A percentile compares a stretch with the other conserved stretches of the same genome.
phyloP scores from a whole-genome alignment of 2,888 invertebrate species.

The Ectemnius lituratus region DNA sequence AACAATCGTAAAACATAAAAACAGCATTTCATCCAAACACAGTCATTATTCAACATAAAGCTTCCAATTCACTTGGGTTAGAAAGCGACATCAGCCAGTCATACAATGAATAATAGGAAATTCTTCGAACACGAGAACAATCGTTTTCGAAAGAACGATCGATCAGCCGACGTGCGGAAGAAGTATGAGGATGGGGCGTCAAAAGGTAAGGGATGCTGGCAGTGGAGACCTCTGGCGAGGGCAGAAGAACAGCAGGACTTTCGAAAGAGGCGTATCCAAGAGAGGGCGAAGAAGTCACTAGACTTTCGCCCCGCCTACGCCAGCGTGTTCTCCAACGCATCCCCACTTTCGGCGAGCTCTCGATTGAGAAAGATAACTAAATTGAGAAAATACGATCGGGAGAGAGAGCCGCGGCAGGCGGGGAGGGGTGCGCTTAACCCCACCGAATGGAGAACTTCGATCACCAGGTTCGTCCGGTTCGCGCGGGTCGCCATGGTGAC shows the following conservation, averaged over 20 bases:
- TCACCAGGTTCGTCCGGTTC: conserved; percentile 45
- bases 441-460: conserved; percentile 50
- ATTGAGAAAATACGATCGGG: no score
- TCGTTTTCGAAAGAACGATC: no score
- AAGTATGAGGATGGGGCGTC: no score
- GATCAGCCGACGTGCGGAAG: no score
- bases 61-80: no score
- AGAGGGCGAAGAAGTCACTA: conserved; percentile 66
- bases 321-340: conserved; percentile 54
- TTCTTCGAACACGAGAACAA: no score
- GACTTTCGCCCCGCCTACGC: conserved; percentile 67
- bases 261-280: conserved; percentile 66
- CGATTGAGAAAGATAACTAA: not conserved
- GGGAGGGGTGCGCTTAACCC: conserved; percentile 44
- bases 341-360: conserved; percentile 35
- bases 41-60: no score
- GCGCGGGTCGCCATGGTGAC: conserved; percentile 74
- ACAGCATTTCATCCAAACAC: no score
- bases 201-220: not conserved
- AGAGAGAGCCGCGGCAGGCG: conserved; percentile 4
- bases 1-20: no score
- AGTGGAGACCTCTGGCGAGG: conserved; percentile 16
- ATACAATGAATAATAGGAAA: no score
- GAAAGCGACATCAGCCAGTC: no score
- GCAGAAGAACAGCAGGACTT: conserved; percentile 16